Conservation (phyloP, 2,797 vertebrate genomes). For the Pseudomugil gertrudae region DNA sequence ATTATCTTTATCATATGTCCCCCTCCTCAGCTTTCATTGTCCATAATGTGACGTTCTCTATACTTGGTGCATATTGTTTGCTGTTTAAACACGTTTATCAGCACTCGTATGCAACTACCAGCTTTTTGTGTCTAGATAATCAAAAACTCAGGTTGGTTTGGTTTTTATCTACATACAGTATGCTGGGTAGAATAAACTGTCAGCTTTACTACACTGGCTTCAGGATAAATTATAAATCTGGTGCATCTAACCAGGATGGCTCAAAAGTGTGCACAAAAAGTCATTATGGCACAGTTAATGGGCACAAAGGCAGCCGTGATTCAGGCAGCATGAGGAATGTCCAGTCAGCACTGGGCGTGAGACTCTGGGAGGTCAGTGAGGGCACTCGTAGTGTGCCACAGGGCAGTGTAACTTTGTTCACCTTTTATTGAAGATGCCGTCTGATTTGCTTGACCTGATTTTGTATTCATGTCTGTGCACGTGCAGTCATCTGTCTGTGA, state of each 20-base stretch:
- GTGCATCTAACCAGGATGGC: conserved; percentile 19
- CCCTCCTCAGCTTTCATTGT: neutral
- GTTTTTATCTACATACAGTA: neutral
- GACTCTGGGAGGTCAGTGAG: conserved; percentile 60
- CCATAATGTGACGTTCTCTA: conserved; percentile 1
- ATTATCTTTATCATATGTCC: neutral
- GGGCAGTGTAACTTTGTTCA: conserved; percentile 4
- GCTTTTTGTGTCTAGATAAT: too few relatives aligned
- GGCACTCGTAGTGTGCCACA: conserved; percentile 11
- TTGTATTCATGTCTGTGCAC: neutral
- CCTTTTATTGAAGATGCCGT: neutral
- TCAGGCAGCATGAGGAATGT: conserved; percentile 40
- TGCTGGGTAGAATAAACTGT: neutral
- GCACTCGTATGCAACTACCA: too few relatives aligned
- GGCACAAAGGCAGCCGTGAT: conserved; percentile 61
- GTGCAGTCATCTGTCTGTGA: conserved; percentile 93
- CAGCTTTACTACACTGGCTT: neutral
- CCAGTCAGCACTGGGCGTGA: conserved; percentile 66
- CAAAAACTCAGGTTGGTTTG: neutral
- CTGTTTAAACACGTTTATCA: neutral
- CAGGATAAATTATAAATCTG: neutral
- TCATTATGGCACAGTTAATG: conserved; percentile 48
- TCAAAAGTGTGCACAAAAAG: conserved; percentile 23
- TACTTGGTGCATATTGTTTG: neutral
- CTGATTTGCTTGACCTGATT: neutral